Base-by-base conservation (phyloP, 2,888 invertebrate species). In the Sphaerophoria taeniata region DNA sequence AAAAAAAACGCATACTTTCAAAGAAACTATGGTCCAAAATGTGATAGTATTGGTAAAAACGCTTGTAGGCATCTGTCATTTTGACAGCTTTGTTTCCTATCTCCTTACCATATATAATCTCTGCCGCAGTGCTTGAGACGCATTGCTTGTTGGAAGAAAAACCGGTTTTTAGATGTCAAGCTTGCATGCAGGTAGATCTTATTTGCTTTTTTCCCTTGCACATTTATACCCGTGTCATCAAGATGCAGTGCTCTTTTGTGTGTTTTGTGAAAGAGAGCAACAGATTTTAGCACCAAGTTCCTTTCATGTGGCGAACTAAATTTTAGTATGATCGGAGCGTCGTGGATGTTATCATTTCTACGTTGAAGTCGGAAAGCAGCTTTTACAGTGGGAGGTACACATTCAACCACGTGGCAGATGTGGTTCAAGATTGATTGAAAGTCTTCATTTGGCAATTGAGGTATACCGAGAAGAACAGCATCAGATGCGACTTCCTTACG, bases 381-480 rank as follows among this genome's bases (percentile, higher is more conserved):
- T 51, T 51, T 51, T 9, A 16, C 4, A 9, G 49, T 14, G 9
- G 16, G 49, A 51, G 49, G 49, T 51, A 51, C 49, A 24, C 49
- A 51, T 16, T 51, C 49, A 14, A 51, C 49, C 49, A 24, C 9
- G 16, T 51, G 9, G 49, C 49, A 24, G 7, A 51, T 51, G 49
- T 24, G 16, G 49, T 51, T 51, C 2, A 51, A 51, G 14, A 51
- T 7, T 6, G 49, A 51, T 16, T 51, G 16, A 2, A 51, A 16
- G 5, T 51, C 49, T 24, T 51, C 49, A 51, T 51, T 51, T 24
- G 49, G 49, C 14, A 51, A 33, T n/a, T 55, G 55, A 55, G 53
- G 67, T 53, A 67, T 51, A 9, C 67, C 51, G 5, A 67, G 47
- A 9, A 51, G 24, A 16, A 51, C 12, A 51, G 49, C 49, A 6